These are phyloP conservation scores for Onychomys torridus DNA, from an alignment of 2,797 vertebrate species.

Conservation along the genomic window DNA sequence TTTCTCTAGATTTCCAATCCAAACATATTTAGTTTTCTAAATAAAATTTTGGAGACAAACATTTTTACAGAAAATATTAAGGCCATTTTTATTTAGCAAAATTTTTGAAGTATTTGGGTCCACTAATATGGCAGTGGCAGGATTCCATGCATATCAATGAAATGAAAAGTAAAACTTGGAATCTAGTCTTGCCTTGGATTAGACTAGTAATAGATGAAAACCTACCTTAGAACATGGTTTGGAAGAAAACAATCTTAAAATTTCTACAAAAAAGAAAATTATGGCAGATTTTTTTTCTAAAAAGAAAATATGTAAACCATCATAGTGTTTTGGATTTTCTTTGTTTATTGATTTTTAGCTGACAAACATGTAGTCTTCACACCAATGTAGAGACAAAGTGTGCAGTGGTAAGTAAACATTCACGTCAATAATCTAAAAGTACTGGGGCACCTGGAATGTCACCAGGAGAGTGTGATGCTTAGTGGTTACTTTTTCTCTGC, in stretches of 20 bases:
- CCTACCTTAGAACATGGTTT: not conserved
- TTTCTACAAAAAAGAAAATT: not conserved
- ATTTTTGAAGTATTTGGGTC: not conserved
- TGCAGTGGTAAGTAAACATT: fast-evolving
- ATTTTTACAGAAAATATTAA: not conserved
- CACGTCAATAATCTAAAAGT: not conserved
- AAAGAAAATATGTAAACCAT: not conserved
- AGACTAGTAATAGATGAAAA: not conserved
- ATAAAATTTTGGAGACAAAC: not conserved
- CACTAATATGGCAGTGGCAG: not conserved
- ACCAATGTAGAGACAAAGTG: not conserved
- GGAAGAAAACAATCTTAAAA: not conserved
- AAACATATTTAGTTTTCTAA: not conserved
- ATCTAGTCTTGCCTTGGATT: not conserved
- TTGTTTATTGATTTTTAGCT: not conserved
- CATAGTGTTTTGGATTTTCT: not conserved
- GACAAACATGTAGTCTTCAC: not conserved
- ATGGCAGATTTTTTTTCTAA: not conserved
- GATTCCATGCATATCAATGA: not conserved
- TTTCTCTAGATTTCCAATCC: not conserved
- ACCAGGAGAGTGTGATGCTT: not conserved
- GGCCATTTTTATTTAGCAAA: not conserved
- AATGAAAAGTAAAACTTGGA: not conserved
- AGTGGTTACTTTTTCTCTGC: too few species aligned
- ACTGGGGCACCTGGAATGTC: not conserved